Evolutionary conservation across 2,113 vertebrate genomes (phyloP).

Genomic region (Mormyrus lacerda): DNA sequence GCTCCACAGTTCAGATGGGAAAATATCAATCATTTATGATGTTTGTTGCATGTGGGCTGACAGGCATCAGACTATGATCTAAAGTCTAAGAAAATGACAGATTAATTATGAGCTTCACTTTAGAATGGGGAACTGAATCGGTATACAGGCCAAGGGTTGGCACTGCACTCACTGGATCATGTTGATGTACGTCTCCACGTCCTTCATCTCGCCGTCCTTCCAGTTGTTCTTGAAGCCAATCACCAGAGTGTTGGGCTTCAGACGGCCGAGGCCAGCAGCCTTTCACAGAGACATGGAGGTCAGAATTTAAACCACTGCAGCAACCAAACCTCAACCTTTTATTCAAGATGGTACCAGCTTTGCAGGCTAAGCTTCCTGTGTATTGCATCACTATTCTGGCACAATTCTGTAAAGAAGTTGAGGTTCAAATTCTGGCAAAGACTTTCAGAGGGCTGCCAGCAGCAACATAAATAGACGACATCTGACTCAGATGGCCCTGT

Average conservation of each 20-base stretch:
- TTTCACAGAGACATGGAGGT: conserved; percentile 42
- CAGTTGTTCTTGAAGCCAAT: conserved; percentile 96
- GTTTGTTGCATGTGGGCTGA: not conserved
- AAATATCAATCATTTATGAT: not conserved
- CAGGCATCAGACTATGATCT: not conserved
- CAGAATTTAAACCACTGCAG: not conserved
- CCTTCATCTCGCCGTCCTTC: conserved; percentile 82
- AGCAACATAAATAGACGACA: not conserved
- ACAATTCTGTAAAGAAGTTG: not conserved
- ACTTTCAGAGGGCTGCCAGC: not conserved
- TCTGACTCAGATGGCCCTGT: not conserved
- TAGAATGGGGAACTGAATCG: not conserved
- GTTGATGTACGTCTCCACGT: conserved; percentile 90
- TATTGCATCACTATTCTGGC: not conserved
- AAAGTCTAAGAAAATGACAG: not conserved
- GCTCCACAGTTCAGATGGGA: not conserved
- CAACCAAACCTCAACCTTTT: not conserved
- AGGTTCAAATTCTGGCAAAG: not conserved
- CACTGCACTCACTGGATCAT: conserved; percentile 84
- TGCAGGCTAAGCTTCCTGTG: not conserved
- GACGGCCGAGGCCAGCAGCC: conserved; percentile 89
- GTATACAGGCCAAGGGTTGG: not conserved
- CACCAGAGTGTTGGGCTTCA: conserved; percentile 91
- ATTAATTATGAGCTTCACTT: not conserved
- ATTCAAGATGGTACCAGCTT: not conserved